A percentile compares a stretch with the other conserved stretches of the same genome.
Conservation (phyloP, 2,888 invertebrate species). For the Hypselothyrea guttata region DNA sequence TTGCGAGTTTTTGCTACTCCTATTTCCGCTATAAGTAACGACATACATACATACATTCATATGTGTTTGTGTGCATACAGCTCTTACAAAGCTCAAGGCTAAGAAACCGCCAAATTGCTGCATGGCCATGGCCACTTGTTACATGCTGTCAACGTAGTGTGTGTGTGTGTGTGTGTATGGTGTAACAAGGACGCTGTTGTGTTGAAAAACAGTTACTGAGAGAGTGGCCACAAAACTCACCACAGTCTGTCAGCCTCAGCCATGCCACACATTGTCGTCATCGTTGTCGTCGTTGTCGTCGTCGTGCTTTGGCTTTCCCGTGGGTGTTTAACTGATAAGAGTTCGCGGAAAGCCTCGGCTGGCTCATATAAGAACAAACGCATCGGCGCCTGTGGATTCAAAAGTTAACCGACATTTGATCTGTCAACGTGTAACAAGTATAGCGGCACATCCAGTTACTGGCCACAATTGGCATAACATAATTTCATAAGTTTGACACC, state of each 20-base stretch:
- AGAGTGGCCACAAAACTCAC: background rate
- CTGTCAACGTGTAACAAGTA: constrained; percentile 75
- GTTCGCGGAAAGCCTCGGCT: constrained; percentile 42
- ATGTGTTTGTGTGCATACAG: no score
- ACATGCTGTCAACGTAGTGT: constrained; percentile 30
- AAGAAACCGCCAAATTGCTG: constrained; percentile 29
- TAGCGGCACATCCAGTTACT: constrained; percentile 18
- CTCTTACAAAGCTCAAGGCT: background rate
- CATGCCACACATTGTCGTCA: background rate
- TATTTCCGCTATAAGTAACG: constrained; percentile 11
- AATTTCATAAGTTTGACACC: background rate
- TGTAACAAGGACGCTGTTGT: constrained; percentile 22
- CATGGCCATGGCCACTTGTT: constrained; percentile 66
- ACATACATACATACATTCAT: background rate
- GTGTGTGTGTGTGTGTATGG: background rate
- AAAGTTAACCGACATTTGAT: constrained; percentile 81
- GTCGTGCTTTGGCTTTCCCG: constrained; percentile 32
- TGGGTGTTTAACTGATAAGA: constrained; percentile 60
- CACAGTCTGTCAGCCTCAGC: constrained; percentile 35
- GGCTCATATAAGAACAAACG: constrained; percentile 75
- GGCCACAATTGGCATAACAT: background rate
- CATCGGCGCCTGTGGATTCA: constrained; percentile 73
- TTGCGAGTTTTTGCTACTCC: constrained; percentile 16
- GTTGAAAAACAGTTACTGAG: constrained; percentile 40
- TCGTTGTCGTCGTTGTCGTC: constrained; percentile 44